These are phyloP conservation scores for Perca flavescens DNA, from an alignment of 2,113 vertebrate species.

Conservation along the genomic window DNA sequence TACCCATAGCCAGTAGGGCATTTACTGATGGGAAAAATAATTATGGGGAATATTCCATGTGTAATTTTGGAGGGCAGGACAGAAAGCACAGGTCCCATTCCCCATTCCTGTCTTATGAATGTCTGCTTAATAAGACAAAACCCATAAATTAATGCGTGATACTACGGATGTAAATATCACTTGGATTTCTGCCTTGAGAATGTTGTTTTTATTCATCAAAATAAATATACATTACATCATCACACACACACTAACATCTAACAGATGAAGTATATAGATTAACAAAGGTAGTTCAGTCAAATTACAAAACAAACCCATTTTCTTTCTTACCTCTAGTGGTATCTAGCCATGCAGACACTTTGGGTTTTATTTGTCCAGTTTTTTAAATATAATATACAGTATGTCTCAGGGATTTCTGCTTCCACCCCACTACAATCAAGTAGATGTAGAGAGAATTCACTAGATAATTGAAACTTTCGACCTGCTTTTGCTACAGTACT, in stretches of 20 bases:
- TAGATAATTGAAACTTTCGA: too few relatives aligned
- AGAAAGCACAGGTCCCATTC: background rate
- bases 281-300: background rate
- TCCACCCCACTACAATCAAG: background rate
- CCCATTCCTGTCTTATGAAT: background rate
- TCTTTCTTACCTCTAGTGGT: background rate
- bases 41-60: constrained; percentile 27
- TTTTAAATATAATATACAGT: background rate
- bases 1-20: constrained; percentile 5
- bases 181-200: background rate
- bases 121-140: background rate
- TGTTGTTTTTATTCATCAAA: background rate
- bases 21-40: constrained; percentile 45
- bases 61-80: constrained; percentile 23
- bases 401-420: background rate
- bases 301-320: too few relatives aligned
- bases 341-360: background rate
- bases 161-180: background rate
- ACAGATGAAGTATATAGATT: too few relatives aligned
- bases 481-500: too few relatives aligned
- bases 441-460: background rate
- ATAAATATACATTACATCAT: background rate
- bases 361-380: background rate
- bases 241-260: too few relatives aligned
- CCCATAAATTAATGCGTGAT: background rate